A percentile compares a stretch with the other conserved stretches of the same genome.
These are phyloP conservation scores for Stenotaenia linearis DNA, from an alignment of 2,888 invertebrate species.

Conservation along the genomic window DNA sequence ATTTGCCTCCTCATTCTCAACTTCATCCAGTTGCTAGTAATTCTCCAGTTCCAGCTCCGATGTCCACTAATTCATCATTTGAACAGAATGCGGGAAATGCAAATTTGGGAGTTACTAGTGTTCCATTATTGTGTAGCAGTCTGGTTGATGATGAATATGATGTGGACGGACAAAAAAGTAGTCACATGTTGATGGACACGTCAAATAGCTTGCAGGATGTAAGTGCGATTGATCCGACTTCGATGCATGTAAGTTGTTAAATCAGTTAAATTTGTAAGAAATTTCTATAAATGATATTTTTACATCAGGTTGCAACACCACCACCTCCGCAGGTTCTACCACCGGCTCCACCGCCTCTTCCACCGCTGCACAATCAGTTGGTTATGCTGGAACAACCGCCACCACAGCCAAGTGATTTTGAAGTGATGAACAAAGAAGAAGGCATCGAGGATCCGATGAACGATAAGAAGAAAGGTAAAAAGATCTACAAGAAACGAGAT, in stretches of 20 bases:
- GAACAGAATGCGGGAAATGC: background rate
- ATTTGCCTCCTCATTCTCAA: background rate
- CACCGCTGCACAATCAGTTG: too few species aligned
- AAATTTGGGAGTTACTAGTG: background rate
- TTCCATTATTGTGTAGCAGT: background rate
- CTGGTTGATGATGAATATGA: background rate
- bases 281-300: too few species aligned
- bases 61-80: background rate
- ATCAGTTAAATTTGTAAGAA: too few species aligned
- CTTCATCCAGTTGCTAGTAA: background rate
- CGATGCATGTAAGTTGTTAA: background rate
- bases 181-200: background rate
- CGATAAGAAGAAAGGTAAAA: slow-evolving; percentile 27
- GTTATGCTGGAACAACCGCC: too few species aligned
- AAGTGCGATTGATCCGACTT: background rate
- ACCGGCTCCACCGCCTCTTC: background rate
- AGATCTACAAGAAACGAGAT: slow-evolving; percentile 29
- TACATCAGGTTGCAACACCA: background rate
- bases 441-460: background rate
- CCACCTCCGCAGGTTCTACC: background rate
- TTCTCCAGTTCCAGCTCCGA: background rate
- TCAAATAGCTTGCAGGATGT: background rate
- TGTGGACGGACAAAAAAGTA: background rate
- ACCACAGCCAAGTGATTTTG: background rate
- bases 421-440: background rate